Evolutionary conservation across 2,797 vertebrate species (phyloP), one percentile per base, ranked within the genome.

Genomic region (Hyperoplus immaculatus): DNA sequence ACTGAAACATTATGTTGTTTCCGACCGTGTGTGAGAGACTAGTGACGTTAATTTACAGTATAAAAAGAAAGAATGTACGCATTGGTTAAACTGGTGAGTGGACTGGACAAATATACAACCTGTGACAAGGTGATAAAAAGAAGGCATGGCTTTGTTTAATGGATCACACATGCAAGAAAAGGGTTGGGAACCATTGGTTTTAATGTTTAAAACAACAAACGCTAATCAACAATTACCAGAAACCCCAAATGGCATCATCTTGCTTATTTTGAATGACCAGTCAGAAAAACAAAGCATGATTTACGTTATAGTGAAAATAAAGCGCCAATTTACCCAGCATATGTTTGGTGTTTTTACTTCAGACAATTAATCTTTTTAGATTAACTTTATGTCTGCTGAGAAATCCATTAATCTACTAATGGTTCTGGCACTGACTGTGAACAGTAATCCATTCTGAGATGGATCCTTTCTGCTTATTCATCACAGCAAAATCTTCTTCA

Each of bases 321-420:
- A 36, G 13, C 14, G 8, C 14, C 16, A 21, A 18, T 29, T 29
- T 4, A 51, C 57, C 18, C 47, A 29, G 16, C 10, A 59, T 29
- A 36, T 56, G 16, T 69, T 73, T 66, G 12, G 41, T 57, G n/a
- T 53, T 65, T 66, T 75, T 56, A 59, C 36, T 10, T 43, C n/a
- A 16, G 4, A 47, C 18, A 56, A 29, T 29, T 5, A 57, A n/a
- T 15, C 6, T 11, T n/a, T 11, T 21, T 15, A 8, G 8, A 47
- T 46, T 46, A 11, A 39, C 43, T 58, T 38, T 18, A 6, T 39
- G 54, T 63, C 61, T 5, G 16, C 8, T 62, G 15, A 61, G 67
- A 63, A 58, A 18, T 12, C 36, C 2, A 55, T 75, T 64, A 46
- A 68, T 42, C 36, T 51, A 7, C 7, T 29, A 42, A 53, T 63